Evolutionary conservation across 1,140 invertebrate species (phyloP).

Genomic region (Wiebesia pumilae): DNA sequence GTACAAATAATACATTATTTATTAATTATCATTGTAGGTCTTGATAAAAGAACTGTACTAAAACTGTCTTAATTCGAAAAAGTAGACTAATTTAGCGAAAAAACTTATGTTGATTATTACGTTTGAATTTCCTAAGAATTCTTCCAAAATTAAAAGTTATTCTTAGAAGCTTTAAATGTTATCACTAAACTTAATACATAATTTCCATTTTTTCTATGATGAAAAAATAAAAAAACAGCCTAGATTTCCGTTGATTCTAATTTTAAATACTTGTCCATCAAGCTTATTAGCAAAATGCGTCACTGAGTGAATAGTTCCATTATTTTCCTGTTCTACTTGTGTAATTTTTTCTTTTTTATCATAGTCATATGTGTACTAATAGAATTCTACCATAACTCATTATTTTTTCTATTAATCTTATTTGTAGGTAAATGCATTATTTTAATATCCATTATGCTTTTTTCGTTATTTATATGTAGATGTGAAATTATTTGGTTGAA

Average conservation of each 20-base stretch:
- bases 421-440: background rate
- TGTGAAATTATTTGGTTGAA: too few species aligned
- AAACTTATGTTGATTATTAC: background rate
- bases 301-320: background rate
- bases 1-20: too few species aligned
- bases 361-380: background rate
- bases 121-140: background rate
- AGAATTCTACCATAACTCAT: background rate
- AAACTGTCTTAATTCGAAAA: too few species aligned
- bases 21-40: too few species aligned
- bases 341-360: background rate
- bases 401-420: background rate
- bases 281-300: constrained; percentile 14
- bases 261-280: constrained; percentile 30
- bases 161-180: constrained; percentile 4
- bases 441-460: background rate
- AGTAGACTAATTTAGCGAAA: background rate
- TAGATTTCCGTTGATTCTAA: background rate
- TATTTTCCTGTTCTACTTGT: constrained; percentile 10
- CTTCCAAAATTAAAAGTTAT: background rate
- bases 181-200: background rate
- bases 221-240: background rate
- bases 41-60: too few species aligned
- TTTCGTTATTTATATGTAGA: background rate
- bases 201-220: constrained; percentile 11